Base-by-base conservation (phyloP, 2,888 invertebrate species). In the Cyclophora albipunctata region DNA sequence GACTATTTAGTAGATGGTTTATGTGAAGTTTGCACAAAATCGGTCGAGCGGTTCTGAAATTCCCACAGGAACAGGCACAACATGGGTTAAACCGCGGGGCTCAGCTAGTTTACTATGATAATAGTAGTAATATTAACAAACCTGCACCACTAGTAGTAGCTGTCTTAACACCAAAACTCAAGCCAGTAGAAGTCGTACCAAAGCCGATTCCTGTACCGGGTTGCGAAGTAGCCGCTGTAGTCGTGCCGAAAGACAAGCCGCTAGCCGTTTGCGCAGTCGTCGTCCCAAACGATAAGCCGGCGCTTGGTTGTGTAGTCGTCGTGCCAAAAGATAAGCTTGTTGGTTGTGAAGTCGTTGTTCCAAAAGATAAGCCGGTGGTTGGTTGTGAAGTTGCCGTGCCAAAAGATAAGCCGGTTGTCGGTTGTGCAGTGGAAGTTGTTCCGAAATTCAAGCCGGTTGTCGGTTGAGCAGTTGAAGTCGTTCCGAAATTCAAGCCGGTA, bases 161-260 rank as follows among this genome's bases (percentile, higher is more conserved):
- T 0, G 75, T 59, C 50, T 75, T 77, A 4, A 67, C 53, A 3
- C 66, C 67, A 47, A 66, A 63, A 57, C 53, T 49, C 45, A 63
- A 54, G 6, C 66, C 63, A 37, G 37, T 37, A 37, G 37, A 37
- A 1, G 37, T 37, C 44, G 57, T 45, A 4, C 62, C 48, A 48
- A 55, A 35, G 54, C 55, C 48, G 1, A 46, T 42, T 42, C 51
- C 51, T 1, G 51, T 48, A 4, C 49, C 49, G 20, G 20, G 20
- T 5, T 37, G 37, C 37, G 37, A 37, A 4, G 37, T 37, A 5
- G 37, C 37, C 37, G 42, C 42, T 34, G 6, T 47, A 49, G 3
- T 49, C 47, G n/a, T 45, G 49, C 4, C 49, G 47, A 3, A 37
- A 37, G 4, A 5, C 37, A 37, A 37, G 20, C 20, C 20, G 46